Conservation (phyloP, 2,797 vertebrate genomes). For the Adelosebastes latens region DNA sequence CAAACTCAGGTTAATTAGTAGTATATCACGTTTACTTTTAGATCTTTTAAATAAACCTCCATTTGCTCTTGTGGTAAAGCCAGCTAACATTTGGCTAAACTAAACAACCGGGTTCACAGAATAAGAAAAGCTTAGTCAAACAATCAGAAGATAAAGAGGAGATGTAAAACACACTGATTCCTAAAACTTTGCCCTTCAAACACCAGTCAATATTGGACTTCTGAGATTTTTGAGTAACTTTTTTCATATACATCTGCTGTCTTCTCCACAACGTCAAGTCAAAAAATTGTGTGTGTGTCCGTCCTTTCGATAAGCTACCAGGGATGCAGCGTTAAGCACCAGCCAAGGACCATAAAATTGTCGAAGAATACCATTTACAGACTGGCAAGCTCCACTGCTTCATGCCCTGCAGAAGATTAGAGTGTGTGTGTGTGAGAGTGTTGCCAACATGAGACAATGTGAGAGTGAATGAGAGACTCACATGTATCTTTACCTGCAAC, state of each 20-base stretch:
- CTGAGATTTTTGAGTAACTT: neutral
- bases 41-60: neutral
- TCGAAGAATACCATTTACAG: neutral
- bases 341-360: neutral
- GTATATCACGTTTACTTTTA: neutral
- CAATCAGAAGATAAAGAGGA: neutral
- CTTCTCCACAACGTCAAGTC: neutral
- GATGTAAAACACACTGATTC: neutral
- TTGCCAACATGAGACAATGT: neutral
- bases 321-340: neutral
- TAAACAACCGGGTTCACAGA: neutral
- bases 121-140: neutral
- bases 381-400: neutral
- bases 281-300: neutral
- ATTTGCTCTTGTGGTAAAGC: neutral
- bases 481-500: conserved; percentile 27
- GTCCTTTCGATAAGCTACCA: neutral
- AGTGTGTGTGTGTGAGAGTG: neutral
- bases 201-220: neutral
- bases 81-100: neutral
- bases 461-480: neutral
- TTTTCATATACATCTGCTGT: neutral
- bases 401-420: neutral
- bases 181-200: neutral
- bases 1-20: conserved; percentile 3